phyloP scores from a whole-genome alignment of 2,888 invertebrate genomes.

The Agrotis puta region DNA sequence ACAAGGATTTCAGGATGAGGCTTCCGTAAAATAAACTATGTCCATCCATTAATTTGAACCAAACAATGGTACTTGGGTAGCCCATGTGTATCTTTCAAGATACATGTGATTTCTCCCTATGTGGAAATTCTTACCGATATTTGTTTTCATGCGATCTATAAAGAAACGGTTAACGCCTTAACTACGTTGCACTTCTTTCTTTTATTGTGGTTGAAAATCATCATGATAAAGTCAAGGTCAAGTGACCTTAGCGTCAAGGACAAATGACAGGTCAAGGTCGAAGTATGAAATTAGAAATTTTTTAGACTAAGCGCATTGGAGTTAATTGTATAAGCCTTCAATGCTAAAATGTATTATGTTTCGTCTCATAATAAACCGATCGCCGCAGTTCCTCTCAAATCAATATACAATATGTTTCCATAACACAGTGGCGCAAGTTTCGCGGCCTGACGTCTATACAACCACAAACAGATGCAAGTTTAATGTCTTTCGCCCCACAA shows the following conservation, averaged over 20 bases:
- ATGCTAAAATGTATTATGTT: background rate
- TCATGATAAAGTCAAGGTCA: too few species aligned
- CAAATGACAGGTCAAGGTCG: too few species aligned
- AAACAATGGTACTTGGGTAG: background rate
- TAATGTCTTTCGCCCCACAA: constrained; percentile 76
- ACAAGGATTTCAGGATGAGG: constrained; percentile 28
- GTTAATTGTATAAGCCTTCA: too few species aligned
- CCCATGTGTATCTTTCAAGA: constrained; percentile 1
- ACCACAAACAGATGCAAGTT: constrained; percentile 87
- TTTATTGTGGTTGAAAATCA: too few species aligned
- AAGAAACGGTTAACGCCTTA: too few species aligned
- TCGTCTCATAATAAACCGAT: background rate
- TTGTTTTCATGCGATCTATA: too few species aligned
- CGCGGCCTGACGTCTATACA: constrained; percentile 77
- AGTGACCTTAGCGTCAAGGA: too few species aligned
- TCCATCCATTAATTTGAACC: constrained; percentile 44
- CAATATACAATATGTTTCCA: constrained; percentile 62
- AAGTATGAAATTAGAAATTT: too few species aligned
- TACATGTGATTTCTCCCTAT: background rate
- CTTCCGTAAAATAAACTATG: constrained; percentile 19
- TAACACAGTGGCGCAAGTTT: constrained; percentile 71
- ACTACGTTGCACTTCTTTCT: too few species aligned
- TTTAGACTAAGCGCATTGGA: too few species aligned
- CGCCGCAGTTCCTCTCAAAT: background rate
- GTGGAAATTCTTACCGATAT: background rate